phyloP scores from a whole-genome alignment of 2,888 invertebrate genomes.

The Agrochola lota region DNA sequence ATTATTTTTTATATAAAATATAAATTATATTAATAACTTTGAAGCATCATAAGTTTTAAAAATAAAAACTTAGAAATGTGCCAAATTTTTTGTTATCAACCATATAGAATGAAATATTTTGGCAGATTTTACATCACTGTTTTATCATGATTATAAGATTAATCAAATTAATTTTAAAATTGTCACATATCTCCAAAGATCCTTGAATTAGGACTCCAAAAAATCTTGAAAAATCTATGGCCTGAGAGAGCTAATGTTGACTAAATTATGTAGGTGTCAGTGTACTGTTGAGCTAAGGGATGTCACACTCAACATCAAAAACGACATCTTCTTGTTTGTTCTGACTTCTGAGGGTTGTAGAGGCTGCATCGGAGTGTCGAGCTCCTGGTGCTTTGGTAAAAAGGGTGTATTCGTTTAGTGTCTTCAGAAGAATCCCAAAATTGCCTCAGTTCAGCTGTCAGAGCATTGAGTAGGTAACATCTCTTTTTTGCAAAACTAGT shows the following conservation, averaged over 20 bases:
- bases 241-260: constrained; percentile 45
- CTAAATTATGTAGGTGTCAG: constrained; percentile 1
- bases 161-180: constrained; percentile 14
- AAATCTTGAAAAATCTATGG: constrained; percentile 38
- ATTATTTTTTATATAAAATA: constrained; percentile 21
- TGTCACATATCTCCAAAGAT: constrained; percentile 39
- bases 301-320: not conserved
- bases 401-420: not conserved
- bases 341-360: not conserved
- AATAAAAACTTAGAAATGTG: constrained; percentile 48
- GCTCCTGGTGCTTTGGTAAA: not conserved
- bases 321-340: not conserved
- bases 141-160: constrained; percentile 1
- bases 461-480: constrained; percentile 6
- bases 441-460: not conserved
- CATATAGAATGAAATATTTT: constrained; percentile 39
- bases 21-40: constrained; percentile 6
- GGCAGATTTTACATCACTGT: constrained; percentile 47
- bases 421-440: not conserved
- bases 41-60: constrained; percentile 41
- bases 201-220: constrained; percentile 49
- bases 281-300: constrained; percentile 19
- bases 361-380: not conserved
- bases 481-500: constrained; percentile 4
- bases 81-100: constrained; percentile 22